Evolutionary conservation across 1,140 invertebrate genomes (phyloP).

Genomic region (Archegozetes longisetosus): DNA sequence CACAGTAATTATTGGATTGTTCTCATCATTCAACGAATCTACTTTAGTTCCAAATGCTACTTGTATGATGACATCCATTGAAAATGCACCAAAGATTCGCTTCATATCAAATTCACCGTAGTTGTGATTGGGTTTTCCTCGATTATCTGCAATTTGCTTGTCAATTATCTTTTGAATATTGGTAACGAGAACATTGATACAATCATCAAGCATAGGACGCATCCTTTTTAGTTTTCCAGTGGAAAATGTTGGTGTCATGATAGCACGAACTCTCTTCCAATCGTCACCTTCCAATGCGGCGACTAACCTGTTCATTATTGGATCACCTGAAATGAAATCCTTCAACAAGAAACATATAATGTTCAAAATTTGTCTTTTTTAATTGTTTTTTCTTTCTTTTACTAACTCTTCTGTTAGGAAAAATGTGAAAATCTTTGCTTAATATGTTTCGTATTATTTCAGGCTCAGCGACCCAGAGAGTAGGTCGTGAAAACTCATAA

Average conservation of each 20-base stretch:
- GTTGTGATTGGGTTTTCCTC: no score
- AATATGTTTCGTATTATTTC: constrained; percentile 19
- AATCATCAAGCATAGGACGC: background rate
- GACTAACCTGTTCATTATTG: no score
- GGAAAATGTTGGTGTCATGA: constrained; percentile 41
- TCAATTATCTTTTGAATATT: no score
- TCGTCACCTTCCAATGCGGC: no score
- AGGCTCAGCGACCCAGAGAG: constrained; percentile 14
- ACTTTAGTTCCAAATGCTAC: constrained; percentile 40
- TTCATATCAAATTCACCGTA: no score
- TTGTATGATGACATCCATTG: constrained; percentile 41
- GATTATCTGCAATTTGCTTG: no score
- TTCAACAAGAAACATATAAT: no score
- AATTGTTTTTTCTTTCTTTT: no score
- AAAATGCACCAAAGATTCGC: constrained; percentile 26
- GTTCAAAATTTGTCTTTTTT: no score
- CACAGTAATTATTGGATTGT: constrained; percentile 29
- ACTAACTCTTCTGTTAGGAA: constrained; percentile 15
- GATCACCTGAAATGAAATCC: no score
- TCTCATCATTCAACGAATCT: constrained; percentile 35
- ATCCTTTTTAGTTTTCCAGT: constrained; percentile 37
- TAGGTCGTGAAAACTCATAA: background rate
- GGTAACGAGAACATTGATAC: background rate
- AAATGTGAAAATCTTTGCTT: constrained; percentile 20
- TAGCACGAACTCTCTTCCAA: constrained; percentile 39